Evolutionary conservation across 2,113 vertebrate genomes (phyloP).

Genomic region (Lepidothrix coronata): DNA sequence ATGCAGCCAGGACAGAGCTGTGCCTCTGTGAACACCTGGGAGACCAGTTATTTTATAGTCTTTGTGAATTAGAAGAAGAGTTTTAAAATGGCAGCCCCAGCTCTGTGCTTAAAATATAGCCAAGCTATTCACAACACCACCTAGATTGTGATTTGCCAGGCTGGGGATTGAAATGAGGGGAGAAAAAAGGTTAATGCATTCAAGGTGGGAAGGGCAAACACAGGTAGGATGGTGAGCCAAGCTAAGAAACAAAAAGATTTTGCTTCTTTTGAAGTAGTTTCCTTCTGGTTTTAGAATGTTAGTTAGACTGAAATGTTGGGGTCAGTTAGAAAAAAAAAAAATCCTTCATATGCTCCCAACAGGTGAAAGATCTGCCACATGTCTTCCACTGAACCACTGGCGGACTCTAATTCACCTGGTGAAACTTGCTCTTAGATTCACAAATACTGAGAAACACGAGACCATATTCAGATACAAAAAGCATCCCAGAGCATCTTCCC

Average conservation of each 20-base stretch:
- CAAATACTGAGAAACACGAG: neutral
- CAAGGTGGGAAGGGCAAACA: neutral
- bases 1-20: neutral
- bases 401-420: neutral
- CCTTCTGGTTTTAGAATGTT: neutral
- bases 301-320: neutral
- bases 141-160: neutral
- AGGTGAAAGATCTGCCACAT: neutral
- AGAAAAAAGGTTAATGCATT: neutral
- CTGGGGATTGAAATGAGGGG: neutral
- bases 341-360: neutral
- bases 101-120: neutral
- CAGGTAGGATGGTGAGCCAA: neutral
- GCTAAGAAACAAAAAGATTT: neutral
- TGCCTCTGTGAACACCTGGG: neutral
- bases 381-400: neutral
- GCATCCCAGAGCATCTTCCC: neutral
- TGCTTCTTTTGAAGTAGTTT: neutral
- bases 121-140: neutral
- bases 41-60: neutral
- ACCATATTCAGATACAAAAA: neutral
- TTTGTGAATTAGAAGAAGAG: neutral
- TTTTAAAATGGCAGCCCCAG: neutral
- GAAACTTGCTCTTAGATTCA: neutral
- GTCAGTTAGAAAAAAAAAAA: neutral